Conservation (phyloP, 2,797 vertebrate genomes). For the Miichthys miiuy region DNA sequence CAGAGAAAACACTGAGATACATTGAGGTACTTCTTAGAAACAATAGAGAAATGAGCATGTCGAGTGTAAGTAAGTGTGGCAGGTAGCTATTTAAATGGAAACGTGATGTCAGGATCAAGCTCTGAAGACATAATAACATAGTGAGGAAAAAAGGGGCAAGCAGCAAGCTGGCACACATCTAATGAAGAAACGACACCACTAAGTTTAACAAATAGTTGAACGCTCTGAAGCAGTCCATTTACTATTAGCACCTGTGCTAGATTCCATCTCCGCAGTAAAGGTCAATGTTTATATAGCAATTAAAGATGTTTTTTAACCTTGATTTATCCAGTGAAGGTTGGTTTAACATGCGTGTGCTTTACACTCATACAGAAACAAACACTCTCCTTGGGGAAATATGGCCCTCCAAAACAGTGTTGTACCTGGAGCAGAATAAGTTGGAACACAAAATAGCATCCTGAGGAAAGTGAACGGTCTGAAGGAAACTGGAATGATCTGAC, state of each 20-base stretch:
- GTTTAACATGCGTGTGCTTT: conserved; percentile 26
- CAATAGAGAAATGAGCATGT: not conserved
- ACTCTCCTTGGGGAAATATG: conserved; percentile 34
- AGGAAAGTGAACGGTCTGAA: conserved; percentile 5
- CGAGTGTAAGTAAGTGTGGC: conserved; percentile 42
- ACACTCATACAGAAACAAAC: conserved; percentile 45
- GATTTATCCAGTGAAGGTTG: conserved; percentile 55
- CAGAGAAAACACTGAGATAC: conserved; percentile 1
- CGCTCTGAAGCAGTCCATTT: conserved; percentile 35
- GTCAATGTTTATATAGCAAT: conserved; percentile 70
- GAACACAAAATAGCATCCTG: conserved; percentile 11
- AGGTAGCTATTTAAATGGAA: conserved; percentile 74
- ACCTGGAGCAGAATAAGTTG: conserved; percentile 23
- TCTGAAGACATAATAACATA: conserved; percentile 56
- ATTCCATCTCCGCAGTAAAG: conserved; percentile 55
- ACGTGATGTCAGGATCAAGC: conserved; percentile 48
- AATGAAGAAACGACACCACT: conserved; percentile 18
- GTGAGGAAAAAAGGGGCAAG: conserved; percentile 21
- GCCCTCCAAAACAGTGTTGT: conserved; percentile 26
- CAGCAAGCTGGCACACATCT: conserved; percentile 38
- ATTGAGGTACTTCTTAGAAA: conserved; percentile 31
- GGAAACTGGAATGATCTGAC: conserved; percentile 21
- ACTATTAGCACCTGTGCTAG: conserved; percentile 44
- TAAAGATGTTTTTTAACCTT: conserved; percentile 72
- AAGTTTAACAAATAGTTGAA: conserved; percentile 38